These are phyloP conservation scores for Hemiscyllium ocellatum DNA, from an alignment of 2,113 vertebrate species.

Conservation along the genomic window DNA sequence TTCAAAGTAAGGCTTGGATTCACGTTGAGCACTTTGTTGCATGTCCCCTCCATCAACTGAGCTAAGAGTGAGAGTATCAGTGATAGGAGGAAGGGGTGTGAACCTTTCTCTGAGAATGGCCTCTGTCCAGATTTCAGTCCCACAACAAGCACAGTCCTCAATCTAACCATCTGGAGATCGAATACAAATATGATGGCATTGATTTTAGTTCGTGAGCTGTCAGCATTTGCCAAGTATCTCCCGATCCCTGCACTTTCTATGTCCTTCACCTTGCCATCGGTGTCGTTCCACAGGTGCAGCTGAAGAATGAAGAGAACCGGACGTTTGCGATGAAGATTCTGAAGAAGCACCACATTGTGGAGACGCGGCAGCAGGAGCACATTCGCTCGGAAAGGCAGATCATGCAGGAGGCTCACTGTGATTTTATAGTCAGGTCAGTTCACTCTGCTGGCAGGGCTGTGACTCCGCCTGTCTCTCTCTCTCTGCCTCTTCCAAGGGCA, in stretches of 20 bases:
- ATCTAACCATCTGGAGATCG: not conserved
- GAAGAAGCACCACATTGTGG: conserved; percentile 50
- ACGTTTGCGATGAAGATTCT: conserved; percentile 57
- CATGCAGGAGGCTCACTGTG: conserved; percentile 50
- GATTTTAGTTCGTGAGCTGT: not conserved
- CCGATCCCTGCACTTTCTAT: not conserved
- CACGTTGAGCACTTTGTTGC: not conserved
- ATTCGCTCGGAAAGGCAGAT: conserved; percentile 51
- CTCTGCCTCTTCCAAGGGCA: not conserved
- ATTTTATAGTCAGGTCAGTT: conserved; percentile 57
- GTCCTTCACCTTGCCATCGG: no score
- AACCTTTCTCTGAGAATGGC: not conserved
- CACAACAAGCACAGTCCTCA: not conserved
- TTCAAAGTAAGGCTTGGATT: not conserved
- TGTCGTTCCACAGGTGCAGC: conserved; percentile 46
- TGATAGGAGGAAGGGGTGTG: not conserved
- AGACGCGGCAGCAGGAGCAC: conserved; percentile 47
- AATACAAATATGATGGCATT: not conserved
- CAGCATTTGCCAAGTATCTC: not conserved
- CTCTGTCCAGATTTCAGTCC: not conserved
- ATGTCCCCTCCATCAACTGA: not conserved
- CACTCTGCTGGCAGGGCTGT: not conserved
- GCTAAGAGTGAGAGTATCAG: not conserved
- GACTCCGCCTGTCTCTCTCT: not conserved
- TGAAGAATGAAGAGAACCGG: conserved; percentile 48